Evolutionary conservation across 2,113 vertebrate genomes (phyloP).

Genomic region (Oenanthe oenanthe): DNA sequence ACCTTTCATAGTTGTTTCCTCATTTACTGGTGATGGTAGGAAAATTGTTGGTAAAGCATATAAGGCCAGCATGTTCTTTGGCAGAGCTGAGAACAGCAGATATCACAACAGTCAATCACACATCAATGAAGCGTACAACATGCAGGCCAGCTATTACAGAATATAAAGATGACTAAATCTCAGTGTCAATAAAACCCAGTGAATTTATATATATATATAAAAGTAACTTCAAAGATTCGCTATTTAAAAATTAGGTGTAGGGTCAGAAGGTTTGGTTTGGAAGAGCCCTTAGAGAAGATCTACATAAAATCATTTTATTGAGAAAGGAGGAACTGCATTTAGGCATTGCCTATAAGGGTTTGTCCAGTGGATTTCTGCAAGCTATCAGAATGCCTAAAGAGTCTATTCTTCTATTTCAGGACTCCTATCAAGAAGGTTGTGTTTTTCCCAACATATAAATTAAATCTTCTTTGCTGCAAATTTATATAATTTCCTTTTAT

Average conservation of each 20-base stretch:
- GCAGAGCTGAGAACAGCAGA: neutral
- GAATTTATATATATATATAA: neutral
- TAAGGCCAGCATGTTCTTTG: neutral
- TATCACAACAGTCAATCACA: neutral
- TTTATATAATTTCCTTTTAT: neutral
- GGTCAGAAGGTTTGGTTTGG: neutral
- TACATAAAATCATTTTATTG: rapidly evolving
- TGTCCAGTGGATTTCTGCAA: neutral
- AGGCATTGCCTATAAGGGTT: neutral
- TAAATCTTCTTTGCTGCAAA: neutral
- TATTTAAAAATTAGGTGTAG: neutral
- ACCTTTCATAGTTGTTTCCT: neutral
- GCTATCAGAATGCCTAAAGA: neutral
- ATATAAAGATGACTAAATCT: neutral
- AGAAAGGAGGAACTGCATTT: neutral
- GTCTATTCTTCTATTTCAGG: neutral
- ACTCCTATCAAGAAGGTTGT: neutral
- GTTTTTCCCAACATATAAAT: neutral
- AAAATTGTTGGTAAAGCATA: neutral
- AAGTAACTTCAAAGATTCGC: neutral
- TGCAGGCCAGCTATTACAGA: neutral
- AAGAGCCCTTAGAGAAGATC: neutral
- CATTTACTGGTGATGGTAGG: neutral
- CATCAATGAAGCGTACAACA: neutral
- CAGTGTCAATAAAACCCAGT: neutral